A percentile compares a stretch with the other conserved stretches of the same genome.
phyloP scores from a whole-genome alignment of 2,888 invertebrate genomes.

The Heliconius ethilla region DNA sequence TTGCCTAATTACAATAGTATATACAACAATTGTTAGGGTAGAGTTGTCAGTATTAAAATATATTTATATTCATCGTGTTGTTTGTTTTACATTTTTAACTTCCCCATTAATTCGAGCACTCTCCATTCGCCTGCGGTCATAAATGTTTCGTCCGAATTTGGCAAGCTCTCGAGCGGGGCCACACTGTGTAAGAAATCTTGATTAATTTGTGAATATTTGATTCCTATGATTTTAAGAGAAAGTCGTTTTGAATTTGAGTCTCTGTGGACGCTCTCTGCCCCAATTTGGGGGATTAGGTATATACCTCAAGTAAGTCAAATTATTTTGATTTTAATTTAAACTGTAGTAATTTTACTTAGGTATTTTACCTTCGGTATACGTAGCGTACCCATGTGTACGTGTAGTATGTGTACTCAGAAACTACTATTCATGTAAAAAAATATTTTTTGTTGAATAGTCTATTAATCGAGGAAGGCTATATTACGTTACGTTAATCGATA shows the following conservation, averaged over 20 bases:
- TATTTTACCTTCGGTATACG: too few relatives aligned
- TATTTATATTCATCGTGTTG: constrained; percentile 21
- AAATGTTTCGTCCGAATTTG: constrained; percentile 21
- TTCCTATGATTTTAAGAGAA: not conserved
- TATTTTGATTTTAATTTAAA: not conserved
- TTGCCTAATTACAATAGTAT: not conserved
- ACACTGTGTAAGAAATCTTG: constrained; percentile 14
- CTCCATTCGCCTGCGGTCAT: constrained; percentile 20
- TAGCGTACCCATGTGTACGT: too few relatives aligned
- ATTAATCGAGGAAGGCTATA: too few relatives aligned
- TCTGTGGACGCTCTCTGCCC: not conserved
- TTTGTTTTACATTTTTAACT: constrained; percentile 21
- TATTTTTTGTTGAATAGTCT: too few relatives aligned
- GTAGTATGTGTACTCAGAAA: too few relatives aligned
- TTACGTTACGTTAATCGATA: too few relatives aligned
- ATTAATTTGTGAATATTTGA: constrained; percentile 19
- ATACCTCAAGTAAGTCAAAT: not conserved
- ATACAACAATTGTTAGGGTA: not conserved
- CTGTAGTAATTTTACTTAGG: too few relatives aligned
- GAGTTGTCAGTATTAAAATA: constrained; percentile 5
- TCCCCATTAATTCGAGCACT: constrained; percentile 20
- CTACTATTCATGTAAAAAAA: too few relatives aligned
- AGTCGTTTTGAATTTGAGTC: not conserved
- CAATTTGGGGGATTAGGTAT: too few relatives aligned
- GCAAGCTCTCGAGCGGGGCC: constrained; percentile 16